Base-by-base conservation (phyloP, 2,888 invertebrate genomes). In the Patella ulyssiponensis region DNA sequence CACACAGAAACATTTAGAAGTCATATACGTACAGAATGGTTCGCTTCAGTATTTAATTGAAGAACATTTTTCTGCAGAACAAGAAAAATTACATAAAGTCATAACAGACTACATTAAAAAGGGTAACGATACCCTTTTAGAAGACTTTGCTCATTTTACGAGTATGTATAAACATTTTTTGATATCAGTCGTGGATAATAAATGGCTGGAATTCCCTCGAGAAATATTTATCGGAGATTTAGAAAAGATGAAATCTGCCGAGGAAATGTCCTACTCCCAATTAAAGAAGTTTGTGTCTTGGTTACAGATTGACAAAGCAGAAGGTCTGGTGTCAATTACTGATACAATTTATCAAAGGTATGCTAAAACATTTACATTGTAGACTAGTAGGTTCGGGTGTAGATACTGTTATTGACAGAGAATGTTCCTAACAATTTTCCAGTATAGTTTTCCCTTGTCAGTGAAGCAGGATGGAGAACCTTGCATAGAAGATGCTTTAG, bases 171-270 rank as follows among this genome's bases (percentile, higher is more conserved):
- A 82, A 23, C 77, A 85, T 4, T 89, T 89, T 78, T 81, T 90
- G 44, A 83, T 83, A 58, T 83, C 84, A 27, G 83, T 90, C 4
- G 85, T 83, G 9, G 81, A 84, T 11, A 90, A 88, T 75, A 80
- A 83, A 27, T 91, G 90, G 90, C 79, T 90, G 64, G 84, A 85
- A 27, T 88, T 90, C 70, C 88, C 90, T 11, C 81, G 85, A 56
- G 84, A 88, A 73, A 80, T 87, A 20, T 89, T 87, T 74, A 82
- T 86, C 73, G 79, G 81, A 12, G 87, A 87, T 78, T 73, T 81
- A 14, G 82, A 83, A 69, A 77, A 69, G 54, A 75, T 74, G 71
- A 64, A 64, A 64, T 14, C 23, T 23, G 64, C 20, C 1, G 71
- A 80, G 58, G 77, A 80, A 74, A 71, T 82, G 74, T 80, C 83